Base-by-base conservation (phyloP, 2,797 vertebrate genomes). In the Amniataba percoides region DNA sequence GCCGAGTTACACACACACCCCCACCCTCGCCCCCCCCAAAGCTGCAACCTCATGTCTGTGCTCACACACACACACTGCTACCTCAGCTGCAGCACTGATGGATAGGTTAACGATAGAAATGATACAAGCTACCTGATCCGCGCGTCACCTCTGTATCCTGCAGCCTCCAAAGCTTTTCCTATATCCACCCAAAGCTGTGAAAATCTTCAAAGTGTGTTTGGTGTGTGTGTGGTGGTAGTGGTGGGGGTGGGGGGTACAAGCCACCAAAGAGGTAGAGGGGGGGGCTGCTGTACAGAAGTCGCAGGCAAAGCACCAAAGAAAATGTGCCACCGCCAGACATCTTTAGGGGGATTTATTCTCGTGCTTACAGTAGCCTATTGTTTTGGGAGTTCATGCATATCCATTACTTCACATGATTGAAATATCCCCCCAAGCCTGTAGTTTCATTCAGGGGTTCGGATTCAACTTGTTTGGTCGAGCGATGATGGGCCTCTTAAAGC, bases 371-470 rank as follows among this genome's bases (percentile, higher is more conserved):
- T 90, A 91, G 85, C 77, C 82, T 80, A 77, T 94, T 92, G 89
- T 89, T 89, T 89, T 89, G 83, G 83, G 79, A 84, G 87, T 87
- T 87, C 85, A 83, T 79, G 74, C 80, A 84, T 90, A 89, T 86
- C 87, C 85, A 85, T 92, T 87, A 90, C 86, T 79, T 84, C 82
- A 88, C 80, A 88, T 90, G 87, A 89, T 74, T 89, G 81, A 87
- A 85, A 80, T 73, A 80, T 82, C 67, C 82, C 90, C 87, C 3
- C 59, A 83, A 89, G 90, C 84, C 57, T 68, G 10, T 71, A 70
- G 87, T 82, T 89, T 83, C 77, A 62, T 68, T 85, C 81, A 83
- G 82, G 82, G 78, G 79, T 88, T 90, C 84, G 80, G 86, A 87
- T 87, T 88, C 64, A 55, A 81, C 90, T 89, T 84, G 85, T 90